Base-by-base conservation (phyloP, 2,113 vertebrate species). In the Nestor notabilis region DNA sequence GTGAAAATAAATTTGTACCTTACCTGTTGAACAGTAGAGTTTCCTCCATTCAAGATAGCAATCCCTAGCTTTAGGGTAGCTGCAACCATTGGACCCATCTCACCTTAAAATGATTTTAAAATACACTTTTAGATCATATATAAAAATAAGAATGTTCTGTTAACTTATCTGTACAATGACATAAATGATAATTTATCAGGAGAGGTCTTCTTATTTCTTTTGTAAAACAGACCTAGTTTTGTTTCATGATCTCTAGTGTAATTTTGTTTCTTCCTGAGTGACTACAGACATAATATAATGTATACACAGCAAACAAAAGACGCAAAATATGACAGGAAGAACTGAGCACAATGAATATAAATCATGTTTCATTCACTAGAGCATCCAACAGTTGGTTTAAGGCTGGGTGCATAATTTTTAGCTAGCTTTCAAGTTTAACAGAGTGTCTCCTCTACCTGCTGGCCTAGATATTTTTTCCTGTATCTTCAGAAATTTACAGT, bases 1-100 rank as follows among this genome's bases (percentile, higher is more conserved):
- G 10, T 65, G 25, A 63, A 85, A 93, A 91, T 20, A 61, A 87
- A 90, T 25, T 7, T 74, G 17, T 53, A 53, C 1, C 21, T 78
- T 97, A 99, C 99, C 99, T 99, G 99, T 55, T 99, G 99, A 16
- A 99, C 99, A 1, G 99, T 99, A 14, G 99, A 99, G 97, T 99
- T 99, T 89, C 99, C 99, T 80, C 99, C 99, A 91, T 99, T 99
- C 83, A 99, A 98, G 55, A 99, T 98, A 29, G 99, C 99, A 78
- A 99, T 99, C 19, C 99, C 99, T 82, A 99, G 98, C 96, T 99
- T 99, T 76, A 99, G 96, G 19, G 99, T 99, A 17, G 99, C 99
- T 37, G 99, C 99, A 95, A 99, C 99, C 99, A 99, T 99, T 28
- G 98, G 99, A 29, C 99, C 99, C 98, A 99, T 99, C 85, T 99